Evolutionary conservation across 1,140 invertebrate species (phyloP).

Genomic region (Vanessa atalanta): DNA sequence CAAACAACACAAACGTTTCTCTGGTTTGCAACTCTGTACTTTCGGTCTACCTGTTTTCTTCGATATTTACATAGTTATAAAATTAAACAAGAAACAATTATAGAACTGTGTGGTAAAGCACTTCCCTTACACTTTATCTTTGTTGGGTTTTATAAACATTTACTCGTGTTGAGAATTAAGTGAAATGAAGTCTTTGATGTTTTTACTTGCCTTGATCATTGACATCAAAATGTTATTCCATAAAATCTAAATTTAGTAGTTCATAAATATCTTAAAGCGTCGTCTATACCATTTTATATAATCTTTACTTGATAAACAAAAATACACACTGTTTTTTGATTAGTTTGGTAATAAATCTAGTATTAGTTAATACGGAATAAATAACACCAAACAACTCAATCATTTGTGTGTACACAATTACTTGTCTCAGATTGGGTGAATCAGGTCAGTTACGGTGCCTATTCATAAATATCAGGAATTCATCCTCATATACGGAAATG

Average conservation of each 20-base stretch:
- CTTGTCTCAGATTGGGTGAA: no score
- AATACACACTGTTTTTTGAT: no score
- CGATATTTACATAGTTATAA: not conserved
- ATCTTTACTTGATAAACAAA: no score
- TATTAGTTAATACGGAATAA: no score
- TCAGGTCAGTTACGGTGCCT: not conserved
- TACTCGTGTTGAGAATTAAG: constrained; percentile 29
- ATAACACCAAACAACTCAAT: no score
- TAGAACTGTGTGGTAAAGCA: constrained; percentile 3
- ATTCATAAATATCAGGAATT: constrained; percentile 1
- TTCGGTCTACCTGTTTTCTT: not conserved
- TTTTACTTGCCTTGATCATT: constrained; percentile 34
- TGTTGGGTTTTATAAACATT: constrained; percentile 42
- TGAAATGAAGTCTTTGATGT: constrained; percentile 38
- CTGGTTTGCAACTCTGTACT: not conserved
- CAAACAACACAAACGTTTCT: not conserved
- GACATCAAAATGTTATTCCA: not conserved
- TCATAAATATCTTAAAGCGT: no score
- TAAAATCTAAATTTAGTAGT: no score
- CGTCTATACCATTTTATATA: no score
- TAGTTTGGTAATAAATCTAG: no score
- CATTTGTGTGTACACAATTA: no score
- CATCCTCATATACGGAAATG: not conserved
- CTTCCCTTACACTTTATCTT: constrained; percentile 8
- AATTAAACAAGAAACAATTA: not conserved